Evolutionary conservation across 2,888 invertebrate species (phyloP).

Genomic region (Drosophila antonietae): DNA sequence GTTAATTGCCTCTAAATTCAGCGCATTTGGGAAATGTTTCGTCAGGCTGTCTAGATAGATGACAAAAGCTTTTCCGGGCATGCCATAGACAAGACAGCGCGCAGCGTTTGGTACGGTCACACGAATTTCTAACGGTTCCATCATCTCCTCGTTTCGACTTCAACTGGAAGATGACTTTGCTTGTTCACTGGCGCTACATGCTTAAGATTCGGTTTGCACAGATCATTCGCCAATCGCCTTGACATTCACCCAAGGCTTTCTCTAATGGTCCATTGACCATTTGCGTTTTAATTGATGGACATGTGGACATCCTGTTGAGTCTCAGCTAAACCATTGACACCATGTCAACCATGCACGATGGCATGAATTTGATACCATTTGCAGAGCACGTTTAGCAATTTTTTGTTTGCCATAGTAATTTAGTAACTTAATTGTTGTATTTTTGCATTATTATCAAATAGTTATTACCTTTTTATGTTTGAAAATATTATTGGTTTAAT

Average conservation of each 20-base stretch:
- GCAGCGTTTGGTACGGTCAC: constrained; percentile 40
- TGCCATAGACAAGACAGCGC: neutral
- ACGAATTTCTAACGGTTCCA: constrained; percentile 59
- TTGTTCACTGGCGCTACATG: constrained; percentile 31
- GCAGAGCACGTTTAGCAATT: constrained; percentile 23
- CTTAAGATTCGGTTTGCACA: constrained; percentile 29
- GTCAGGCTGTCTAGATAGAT: constrained; percentile 44
- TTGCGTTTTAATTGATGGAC: constrained; percentile 77
- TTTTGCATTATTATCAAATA: constrained; percentile 9
- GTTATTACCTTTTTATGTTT: constrained; percentile 41
- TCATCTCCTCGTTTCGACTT: constrained; percentile 38
- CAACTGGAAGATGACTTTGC: constrained; percentile 51
- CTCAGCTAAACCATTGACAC: constrained; percentile 60
- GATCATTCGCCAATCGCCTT: constrained; percentile 50
- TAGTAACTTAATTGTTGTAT: neutral
- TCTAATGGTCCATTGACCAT: constrained; percentile 76
- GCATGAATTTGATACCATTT: constrained; percentile 47
- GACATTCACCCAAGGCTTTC: constrained; percentile 74
- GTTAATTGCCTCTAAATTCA: constrained; percentile 72
- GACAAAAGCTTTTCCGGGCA: constrained; percentile 60
- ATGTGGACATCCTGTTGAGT: constrained; percentile 70
- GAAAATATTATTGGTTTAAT: constrained; percentile 18
- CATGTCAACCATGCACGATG: constrained; percentile 61
- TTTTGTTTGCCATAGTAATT: neutral
- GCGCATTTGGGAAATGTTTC: constrained; percentile 68